These are phyloP conservation scores for Nothoprocta pentlandii DNA, from an alignment of 2,113 vertebrate species.

Conservation along the genomic window DNA sequence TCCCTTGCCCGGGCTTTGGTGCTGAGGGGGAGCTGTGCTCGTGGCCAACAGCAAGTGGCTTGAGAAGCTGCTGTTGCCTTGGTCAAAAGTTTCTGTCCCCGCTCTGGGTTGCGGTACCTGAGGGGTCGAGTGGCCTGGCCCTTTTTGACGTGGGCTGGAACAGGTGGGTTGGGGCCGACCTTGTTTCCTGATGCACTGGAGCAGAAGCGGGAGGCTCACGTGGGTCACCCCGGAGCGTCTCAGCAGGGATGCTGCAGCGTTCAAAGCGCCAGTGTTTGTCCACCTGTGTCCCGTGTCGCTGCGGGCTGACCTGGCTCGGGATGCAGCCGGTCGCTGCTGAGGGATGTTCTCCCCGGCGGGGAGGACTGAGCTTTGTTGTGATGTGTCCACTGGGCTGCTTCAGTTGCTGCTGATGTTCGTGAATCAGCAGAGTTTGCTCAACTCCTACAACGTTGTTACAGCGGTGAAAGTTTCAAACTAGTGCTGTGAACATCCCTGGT, in stretches of 20 bases:
- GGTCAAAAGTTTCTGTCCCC: not conserved
- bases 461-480: not conserved
- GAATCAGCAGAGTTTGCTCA: not conserved
- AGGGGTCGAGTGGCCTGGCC: rapidly evolving
- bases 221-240: not conserved
- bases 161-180: not conserved
- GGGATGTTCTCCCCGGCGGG: not conserved
- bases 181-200: not conserved
- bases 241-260: not conserved
- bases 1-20: not conserved
- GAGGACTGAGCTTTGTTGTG: not conserved
- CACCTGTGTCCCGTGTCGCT: rapidly evolving
- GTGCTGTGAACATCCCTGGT: not conserved
- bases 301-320: not conserved
- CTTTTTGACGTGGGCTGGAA: not conserved
- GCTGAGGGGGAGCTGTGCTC: not conserved
- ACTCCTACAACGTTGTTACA: not conserved
- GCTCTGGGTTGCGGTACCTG: not conserved
- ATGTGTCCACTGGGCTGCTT: not conserved
- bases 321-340: not conserved
- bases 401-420: not conserved
- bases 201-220: not conserved
- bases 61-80: not conserved
- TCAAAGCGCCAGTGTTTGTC: not conserved
- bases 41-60: rapidly evolving